phyloP scores from a whole-genome alignment of 2,888 invertebrate species.

The Zonitis immaculata region DNA sequence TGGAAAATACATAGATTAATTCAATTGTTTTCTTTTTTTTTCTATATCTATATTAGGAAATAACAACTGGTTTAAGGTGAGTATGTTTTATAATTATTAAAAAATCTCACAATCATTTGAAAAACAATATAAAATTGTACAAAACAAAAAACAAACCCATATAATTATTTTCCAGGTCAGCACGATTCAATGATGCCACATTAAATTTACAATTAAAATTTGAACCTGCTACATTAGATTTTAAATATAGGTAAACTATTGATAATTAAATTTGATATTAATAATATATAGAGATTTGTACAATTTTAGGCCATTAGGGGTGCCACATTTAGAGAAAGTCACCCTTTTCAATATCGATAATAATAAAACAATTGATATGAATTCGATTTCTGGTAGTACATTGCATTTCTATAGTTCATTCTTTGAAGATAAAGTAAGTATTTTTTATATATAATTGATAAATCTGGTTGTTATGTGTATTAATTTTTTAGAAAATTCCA shows the following conservation, averaged over 20 bases:
- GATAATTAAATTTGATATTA: background rate
- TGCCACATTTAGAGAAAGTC: constrained; percentile 80
- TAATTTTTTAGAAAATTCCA: constrained; percentile 66
- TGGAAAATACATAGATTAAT: background rate
- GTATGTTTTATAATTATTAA: background rate
- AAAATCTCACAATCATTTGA: too few relatives aligned
- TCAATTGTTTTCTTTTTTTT: constrained; percentile 13
- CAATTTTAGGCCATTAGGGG: constrained; percentile 71
- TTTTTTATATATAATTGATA: too few relatives aligned
- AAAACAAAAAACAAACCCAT: too few relatives aligned
- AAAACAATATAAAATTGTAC: background rate
- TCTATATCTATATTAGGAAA: constrained; percentile 40
- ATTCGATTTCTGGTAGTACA: constrained; percentile 91
- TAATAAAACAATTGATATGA: constrained; percentile 84
- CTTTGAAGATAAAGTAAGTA: constrained; percentile 91
- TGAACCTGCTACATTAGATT: constrained; percentile 65
- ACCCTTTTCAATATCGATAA: constrained; percentile 81
- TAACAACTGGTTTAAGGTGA: constrained; percentile 42
- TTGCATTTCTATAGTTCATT: constrained; percentile 96
- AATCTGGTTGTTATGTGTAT: background rate
- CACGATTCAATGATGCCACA: constrained; percentile 36
- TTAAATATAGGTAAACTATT: constrained; percentile 58
- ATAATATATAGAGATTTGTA: too few relatives aligned
- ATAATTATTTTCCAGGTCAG: constrained; percentile 13
- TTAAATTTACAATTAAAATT: constrained; percentile 53